A percentile compares a stretch with the other conserved stretches of the same genome.
phyloP scores from a whole-genome alignment of 1,140 invertebrate species.

The Lucilia sericata region DNA sequence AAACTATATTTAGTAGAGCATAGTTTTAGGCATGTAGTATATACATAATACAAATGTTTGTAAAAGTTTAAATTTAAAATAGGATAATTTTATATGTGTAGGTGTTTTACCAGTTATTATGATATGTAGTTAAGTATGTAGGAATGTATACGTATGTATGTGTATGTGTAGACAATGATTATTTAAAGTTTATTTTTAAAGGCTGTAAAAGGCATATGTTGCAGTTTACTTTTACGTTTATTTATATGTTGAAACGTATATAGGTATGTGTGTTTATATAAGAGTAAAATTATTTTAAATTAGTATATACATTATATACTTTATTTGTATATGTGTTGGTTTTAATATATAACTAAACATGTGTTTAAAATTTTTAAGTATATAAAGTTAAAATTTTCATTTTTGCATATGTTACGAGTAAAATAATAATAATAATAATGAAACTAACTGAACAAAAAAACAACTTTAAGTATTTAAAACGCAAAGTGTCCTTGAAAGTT shows the following conservation, averaged over 20 bases:
- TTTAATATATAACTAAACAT: not conserved
- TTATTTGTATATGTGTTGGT: not conserved
- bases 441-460: not conserved
- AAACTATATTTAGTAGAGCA: not conserved
- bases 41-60: not conserved
- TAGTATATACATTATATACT: not conserved
- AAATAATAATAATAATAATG: not conserved
- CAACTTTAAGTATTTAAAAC: conserved; percentile 41
- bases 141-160: not conserved
- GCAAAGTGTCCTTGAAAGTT: conserved; percentile 65
- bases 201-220: conserved; percentile 39
- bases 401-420: not conserved
- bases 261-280: not conserved
- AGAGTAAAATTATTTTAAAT: not conserved
- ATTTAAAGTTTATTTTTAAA: conserved; percentile 35
- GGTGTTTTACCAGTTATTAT: not conserved
- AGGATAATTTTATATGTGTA: not conserved
- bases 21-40: conserved; percentile 2
- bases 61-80: conserved; percentile 13
- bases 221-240: conserved; percentile 16
- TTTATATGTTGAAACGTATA: too few species aligned
- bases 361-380: not conserved
- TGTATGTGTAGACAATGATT: conserved; percentile 14
- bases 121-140: not conserved
- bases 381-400: conserved; percentile 48